These are phyloP conservation scores for Osedax frankpressi DNA, from an alignment of 2,888 invertebrate species.

Conservation along the genomic window DNA sequence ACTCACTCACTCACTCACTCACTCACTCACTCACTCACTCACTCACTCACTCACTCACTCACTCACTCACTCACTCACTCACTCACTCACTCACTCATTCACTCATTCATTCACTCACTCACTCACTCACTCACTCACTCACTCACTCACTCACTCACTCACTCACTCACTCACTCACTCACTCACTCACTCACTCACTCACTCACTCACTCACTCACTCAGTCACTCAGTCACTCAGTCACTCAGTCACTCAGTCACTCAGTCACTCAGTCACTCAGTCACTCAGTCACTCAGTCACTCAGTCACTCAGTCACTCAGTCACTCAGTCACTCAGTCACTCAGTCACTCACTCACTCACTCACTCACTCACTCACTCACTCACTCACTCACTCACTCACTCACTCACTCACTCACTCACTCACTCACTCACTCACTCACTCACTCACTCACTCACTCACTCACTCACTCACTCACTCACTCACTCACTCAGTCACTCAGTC, in stretches of 20 bases:
- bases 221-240: constrained; percentile 17
- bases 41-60: constrained; percentile 17
- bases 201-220: constrained; percentile 20
- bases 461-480: constrained; percentile 8
- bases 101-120: too few species aligned
- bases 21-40: constrained; percentile 14
- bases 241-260: constrained; percentile 17
- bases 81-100: too few species aligned
- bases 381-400: not conserved
- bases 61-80: constrained; percentile 21
- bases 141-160: constrained; percentile 21
- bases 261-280: constrained; percentile 19
- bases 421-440: not conserved
- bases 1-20: constrained; percentile 16
- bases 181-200: constrained; percentile 18
- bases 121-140: constrained; percentile 16
- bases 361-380: constrained; percentile 12
- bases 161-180: constrained; percentile 17
- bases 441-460: constrained; percentile 1
- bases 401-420: constrained; percentile 6
- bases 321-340: constrained; percentile 9
- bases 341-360: constrained; percentile 15
- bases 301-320: constrained; percentile 22
- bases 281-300: constrained; percentile 16
- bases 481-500: constrained; percentile 12